Percentiles rank a stretch among this genome's conserved stretches.
Conservation (phyloP, 2,888 invertebrate genomes). For the Malthinus flaveolus region DNA sequence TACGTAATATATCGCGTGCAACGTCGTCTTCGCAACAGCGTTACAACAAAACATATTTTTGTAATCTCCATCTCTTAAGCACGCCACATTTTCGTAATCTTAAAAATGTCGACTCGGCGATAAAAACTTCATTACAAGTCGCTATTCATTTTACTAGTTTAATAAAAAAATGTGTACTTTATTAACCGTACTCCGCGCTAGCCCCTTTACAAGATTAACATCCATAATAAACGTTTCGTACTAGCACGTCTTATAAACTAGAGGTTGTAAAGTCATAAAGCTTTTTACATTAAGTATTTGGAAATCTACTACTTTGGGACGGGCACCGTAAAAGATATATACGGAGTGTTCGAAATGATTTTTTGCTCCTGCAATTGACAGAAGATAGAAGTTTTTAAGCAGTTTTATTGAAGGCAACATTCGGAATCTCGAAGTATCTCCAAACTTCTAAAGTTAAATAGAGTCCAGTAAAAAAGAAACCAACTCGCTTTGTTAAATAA, state of each 20-base stretch:
- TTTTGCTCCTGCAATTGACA: too few species aligned
- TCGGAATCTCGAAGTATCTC: too few species aligned
- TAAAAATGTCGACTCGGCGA: constrained; percentile 16
- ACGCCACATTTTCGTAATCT: constrained; percentile 23
- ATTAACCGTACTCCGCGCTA: neutral
- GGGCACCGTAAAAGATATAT: constrained; percentile 12
- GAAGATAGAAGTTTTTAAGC: too few species aligned
- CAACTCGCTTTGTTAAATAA: too few species aligned
- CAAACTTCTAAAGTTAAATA: too few species aligned
- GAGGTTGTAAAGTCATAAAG: constrained; percentile 17
- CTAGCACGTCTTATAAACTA: constrained; percentile 2
- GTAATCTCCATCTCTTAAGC: constrained; percentile 25
- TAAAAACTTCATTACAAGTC: constrained; percentile 22
- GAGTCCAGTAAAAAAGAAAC: too few species aligned
- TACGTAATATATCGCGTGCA: constrained; percentile 16
- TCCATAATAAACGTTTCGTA: constrained; percentile 2
- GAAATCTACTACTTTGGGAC: constrained; percentile 16
- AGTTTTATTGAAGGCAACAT: too few species aligned
- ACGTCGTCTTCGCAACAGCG: constrained; percentile 10
- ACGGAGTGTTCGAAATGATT: neutral
- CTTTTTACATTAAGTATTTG: constrained; percentile 19
- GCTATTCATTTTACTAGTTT: constrained; percentile 2
- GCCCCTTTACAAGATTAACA: constrained; percentile 4
- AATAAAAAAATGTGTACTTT: neutral
- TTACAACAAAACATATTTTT: constrained; percentile 24